Evolutionary conservation across 2,888 invertebrate species (phyloP), one percentile per base, ranked within the genome.

Genomic region (Drosophila nigritarsus): DNA sequence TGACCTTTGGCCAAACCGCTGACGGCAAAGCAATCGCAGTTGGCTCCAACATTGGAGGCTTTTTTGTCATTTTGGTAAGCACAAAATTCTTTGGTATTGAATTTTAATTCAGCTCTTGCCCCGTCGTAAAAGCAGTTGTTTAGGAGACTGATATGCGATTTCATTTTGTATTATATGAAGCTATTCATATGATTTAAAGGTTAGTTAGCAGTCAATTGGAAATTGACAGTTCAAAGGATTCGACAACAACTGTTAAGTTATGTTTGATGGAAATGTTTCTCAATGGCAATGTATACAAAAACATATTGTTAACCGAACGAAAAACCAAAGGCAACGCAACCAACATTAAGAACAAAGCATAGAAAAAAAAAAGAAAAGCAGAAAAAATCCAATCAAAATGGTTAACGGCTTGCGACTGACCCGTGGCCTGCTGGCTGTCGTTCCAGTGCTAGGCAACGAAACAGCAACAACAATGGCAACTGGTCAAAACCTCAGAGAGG

Each of bases 321-420:
- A 18, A 59, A 48, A 65, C 40, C 20, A 45, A 27, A 34, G 32
- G 56, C 65, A 70, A 67, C 32, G 9, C 20, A 62, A 70, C 58
- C 61, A 66, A 71, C 73, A 59, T 48, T 32, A 36, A 49, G 49
- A n/a, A 48, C 24, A 40, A 55, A 55, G 20, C 27, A 29, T 8
- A 8, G 13, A 24, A 54, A n/a, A 45, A 72, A 69, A 72, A 69
- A 68, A 69, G 67, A 70, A 77, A 84, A 76, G n/a, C 64, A 51
- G 73, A 78, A 66, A 72, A 77, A 82, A 78, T n/a, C 69, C 65
- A 80, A 82, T 75, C 75, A 75, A 77, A 73, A 54, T 78, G 75
- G 66, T 68, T 65, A 72, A 69, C 56, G 69, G 48, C 62, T 66
- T 65, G 72, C 66, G 80, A 66, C 61, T 79, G 71, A 75, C 62